Percentiles rank a stretch among this genome's conserved stretches.
Conservation (phyloP, 1,140 invertebrate genomes). For the Leptopilina boulardi region DNA sequence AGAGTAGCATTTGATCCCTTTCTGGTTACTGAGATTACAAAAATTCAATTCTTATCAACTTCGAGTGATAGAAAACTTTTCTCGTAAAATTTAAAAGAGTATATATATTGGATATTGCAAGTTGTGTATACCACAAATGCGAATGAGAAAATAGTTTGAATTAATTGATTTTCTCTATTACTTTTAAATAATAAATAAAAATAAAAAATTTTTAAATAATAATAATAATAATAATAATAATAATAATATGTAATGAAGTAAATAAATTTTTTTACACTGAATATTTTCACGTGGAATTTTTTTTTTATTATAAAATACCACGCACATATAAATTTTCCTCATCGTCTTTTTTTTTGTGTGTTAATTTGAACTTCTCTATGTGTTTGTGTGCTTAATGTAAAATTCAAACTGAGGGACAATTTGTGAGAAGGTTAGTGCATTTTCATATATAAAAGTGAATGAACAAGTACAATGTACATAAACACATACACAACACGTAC, state of each 20-base stretch:
- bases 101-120: no score
- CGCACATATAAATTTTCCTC: not conserved
- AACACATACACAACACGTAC: not conserved
- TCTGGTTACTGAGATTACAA: slow-evolving; percentile 4
- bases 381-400: not conserved
- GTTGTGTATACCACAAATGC: no score
- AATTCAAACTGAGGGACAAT: slow-evolving; percentile 10
- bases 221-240: no score
- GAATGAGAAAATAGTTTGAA: no score
- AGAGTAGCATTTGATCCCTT: not conserved
- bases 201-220: no score
- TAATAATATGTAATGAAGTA: no score
- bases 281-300: no score
- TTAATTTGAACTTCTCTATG: not conserved
- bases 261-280: not conserved
- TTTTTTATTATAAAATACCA: no score
- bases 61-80: not conserved
- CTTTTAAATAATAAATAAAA: no score
- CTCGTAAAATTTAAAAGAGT: no score
- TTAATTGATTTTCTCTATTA: no score
- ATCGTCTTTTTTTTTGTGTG: not conserved
- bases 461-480: slow-evolving; percentile 10
- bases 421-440: not conserved
- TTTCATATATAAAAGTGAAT: not conserved
- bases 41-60: not conserved